Base-by-base conservation (phyloP, 2,113 vertebrate genomes). In the Motacilla tschutschensis region DNA sequence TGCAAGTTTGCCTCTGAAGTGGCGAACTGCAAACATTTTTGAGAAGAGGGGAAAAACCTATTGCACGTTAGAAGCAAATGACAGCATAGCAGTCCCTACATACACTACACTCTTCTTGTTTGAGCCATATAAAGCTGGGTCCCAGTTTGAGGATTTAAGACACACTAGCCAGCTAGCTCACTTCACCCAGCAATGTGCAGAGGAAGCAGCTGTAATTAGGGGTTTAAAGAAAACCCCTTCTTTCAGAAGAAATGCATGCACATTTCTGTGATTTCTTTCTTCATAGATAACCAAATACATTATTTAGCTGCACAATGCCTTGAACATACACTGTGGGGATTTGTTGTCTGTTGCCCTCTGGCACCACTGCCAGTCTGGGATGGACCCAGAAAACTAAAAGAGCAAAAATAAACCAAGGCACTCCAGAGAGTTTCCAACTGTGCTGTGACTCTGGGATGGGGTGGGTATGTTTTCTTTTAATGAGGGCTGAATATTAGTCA, bases 401-500 rank as follows among this genome's bases (percentile, higher is more conserved):
- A 67, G 35, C 18, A 82, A 84, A 84, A 88, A 51, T 28, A 53
- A 70, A 66, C 9, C 33, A 54, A 67, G 41, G 43, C 41, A 71
- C 12, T 48, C 21, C 40, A 73, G 64, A 63, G 62, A 59, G 70
- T 59, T 70, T 65, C 60, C 72, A 84, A 79, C 72, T 59, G 47
- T 69, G 63, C 75, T 12, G 4, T 73, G 44, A 88, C 47, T 55
- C 55, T 19, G 26, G 40, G 50, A 63, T 67, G 18, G n/a, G 31
- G 64, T 84, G 75, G 51, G 44, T 74, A 77, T 77, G 76, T 79
- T 92, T 86, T 82, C 69, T 72, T 82, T 73, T 73, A 93, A 77
- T 71, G 67, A 92, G 48, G 31, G 48, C 29, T 91, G 81, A 79
- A 79, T 74, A 91, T 88, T 82, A 94, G 86, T 91, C 89, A 95